Conservation (phyloP, 2,888 invertebrate species). For the Aporophyla lueneburgensis region DNA sequence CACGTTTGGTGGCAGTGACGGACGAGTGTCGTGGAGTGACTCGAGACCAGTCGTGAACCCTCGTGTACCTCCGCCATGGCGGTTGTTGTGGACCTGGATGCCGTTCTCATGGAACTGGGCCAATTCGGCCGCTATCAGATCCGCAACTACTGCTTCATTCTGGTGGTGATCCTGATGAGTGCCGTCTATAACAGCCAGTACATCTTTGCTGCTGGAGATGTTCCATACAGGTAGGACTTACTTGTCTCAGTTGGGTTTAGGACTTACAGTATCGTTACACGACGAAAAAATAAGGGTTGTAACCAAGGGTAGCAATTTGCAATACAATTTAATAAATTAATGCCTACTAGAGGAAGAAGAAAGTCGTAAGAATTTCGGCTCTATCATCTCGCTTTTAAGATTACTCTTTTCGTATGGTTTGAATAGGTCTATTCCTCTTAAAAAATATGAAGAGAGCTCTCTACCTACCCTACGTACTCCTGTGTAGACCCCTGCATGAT, state of each 20-base stretch:
- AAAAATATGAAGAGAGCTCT: too few relatives aligned
- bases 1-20: conserved; percentile 27
- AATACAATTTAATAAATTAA: neutral
- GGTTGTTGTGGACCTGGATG: conserved; percentile 72
- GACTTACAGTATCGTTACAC: neutral
- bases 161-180: conserved; percentile 85
- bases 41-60: neutral
- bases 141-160: conserved; percentile 82
- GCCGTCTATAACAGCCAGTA: conserved; percentile 87
- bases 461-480: too few relatives aligned
- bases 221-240: conserved; percentile 72
- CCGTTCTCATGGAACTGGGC: conserved; percentile 79
- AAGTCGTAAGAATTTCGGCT: neutral
- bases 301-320: neutral
- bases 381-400: too few relatives aligned
- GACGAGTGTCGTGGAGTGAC: conserved; percentile 43
- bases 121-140: conserved; percentile 87
- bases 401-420: neutral
- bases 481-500: neutral
- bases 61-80: conserved; percentile 40
- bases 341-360: neutral
- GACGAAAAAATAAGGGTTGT: neutral
- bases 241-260: neutral
- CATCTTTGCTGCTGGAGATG: conserved; percentile 87
- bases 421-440: neutral